Percentiles rank a stretch among this genome's conserved stretches.
Conservation (phyloP, 2,888 invertebrate species). For the Boloria euphrosyne region DNA sequence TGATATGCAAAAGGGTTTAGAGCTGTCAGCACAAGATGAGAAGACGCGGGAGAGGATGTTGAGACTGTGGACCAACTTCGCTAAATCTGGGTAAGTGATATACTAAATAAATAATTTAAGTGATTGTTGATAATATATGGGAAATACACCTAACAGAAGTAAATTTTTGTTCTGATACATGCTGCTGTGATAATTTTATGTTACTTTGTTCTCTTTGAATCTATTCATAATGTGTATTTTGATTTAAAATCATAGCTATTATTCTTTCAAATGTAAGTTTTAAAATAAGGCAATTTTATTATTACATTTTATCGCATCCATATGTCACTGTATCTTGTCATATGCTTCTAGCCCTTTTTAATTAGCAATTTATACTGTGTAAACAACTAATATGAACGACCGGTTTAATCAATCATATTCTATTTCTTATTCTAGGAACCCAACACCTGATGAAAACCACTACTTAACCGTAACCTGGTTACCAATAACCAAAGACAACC, state of each 20-base stretch:
- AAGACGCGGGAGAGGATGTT: conserved; percentile 71
- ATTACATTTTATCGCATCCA: too few species aligned
- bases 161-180: too few species aligned
- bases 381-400: background rate
- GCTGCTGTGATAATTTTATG: too few species aligned
- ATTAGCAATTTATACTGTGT: background rate
- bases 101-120: background rate
- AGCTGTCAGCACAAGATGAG: conserved; percentile 61
- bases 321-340: too few species aligned
- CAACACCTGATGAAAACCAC: conserved; percentile 72
- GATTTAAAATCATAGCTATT: too few species aligned
- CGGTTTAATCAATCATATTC: conserved; percentile 2
- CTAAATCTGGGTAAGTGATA: conserved; percentile 71
- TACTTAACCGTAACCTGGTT: conserved; percentile 68
- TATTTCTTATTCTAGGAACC: conserved; percentile 59
- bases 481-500: conserved; percentile 66
- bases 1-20: conserved; percentile 57
- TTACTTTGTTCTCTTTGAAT: too few species aligned
- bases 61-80: conserved; percentile 75
- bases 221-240: too few species aligned
- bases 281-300: too few species aligned
- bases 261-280: background rate
- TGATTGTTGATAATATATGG: background rate
- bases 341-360: too few species aligned
- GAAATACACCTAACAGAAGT: too few species aligned